Evolutionary conservation across 2,113 vertebrate genomes (phyloP).

Genomic region (Indicator maculatus): DNA sequence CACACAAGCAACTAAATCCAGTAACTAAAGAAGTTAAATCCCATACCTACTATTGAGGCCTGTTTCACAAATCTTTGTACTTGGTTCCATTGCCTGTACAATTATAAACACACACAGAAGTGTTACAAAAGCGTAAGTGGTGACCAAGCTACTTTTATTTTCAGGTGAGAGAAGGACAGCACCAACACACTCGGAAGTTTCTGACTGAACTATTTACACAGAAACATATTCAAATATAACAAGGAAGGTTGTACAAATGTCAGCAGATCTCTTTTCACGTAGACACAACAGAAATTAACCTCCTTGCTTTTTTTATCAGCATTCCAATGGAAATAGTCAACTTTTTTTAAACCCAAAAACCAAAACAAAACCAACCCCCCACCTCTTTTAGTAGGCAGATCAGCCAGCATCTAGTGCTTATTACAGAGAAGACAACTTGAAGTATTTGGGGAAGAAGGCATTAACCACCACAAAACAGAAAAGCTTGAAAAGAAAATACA

Average conservation of each 20-base stretch:
- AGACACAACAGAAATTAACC: neutral
- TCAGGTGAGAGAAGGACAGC: neutral
- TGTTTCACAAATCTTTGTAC: constrained; percentile 62
- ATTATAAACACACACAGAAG: constrained; percentile 17
- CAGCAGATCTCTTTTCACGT: neutral
- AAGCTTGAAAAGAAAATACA: neutral
- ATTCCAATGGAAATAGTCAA: neutral
- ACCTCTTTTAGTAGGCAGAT: neutral
- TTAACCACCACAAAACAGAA: neutral
- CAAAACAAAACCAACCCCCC: no score
- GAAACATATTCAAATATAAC: neutral
- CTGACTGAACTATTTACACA: neutral
- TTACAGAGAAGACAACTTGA: accelerated
- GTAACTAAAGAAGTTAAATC: neutral
- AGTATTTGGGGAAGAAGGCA: neutral
- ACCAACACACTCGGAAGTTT: neutral
- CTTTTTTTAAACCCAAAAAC: neutral
- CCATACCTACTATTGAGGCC: constrained; percentile 69
- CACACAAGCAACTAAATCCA: neutral
- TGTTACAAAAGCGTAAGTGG: neutral
- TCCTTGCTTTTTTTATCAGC: no score
- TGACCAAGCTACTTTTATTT: neutral
- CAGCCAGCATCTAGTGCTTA: accelerated
- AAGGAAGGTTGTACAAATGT: neutral
- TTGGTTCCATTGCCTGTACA: constrained; percentile 73